Evolutionary conservation across 2,797 vertebrate species (phyloP), one percentile per base, ranked within the genome.

Genomic region (Premnoplex brunnescens): DNA sequence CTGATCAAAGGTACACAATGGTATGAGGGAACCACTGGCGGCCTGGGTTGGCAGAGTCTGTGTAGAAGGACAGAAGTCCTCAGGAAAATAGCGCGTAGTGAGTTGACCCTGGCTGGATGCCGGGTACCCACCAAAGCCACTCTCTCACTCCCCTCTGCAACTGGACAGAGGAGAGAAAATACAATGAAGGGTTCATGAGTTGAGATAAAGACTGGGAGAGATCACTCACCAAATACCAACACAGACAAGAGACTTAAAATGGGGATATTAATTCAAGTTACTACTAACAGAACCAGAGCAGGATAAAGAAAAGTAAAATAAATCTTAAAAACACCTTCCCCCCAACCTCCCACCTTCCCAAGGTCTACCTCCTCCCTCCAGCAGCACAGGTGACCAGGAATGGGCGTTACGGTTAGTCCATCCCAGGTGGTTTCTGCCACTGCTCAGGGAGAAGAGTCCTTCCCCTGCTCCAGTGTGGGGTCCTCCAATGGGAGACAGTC

Each of bases 1-100:
- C 18, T 17, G 14, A 51, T 3, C 0, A 0, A 77, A 84, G 20
- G 26, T 41, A 6, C 11, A 2, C 7, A 14, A 48, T 37, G 6
- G 3, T 9, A 27, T 19, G 43, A 79, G 56, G 23, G 48, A 74
- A 43, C 9, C 21, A 34, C 36, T 18, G 11, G 20, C 24, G 16
- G 54, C 37, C 68, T 48, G 34, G 8, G 14, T 6, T 56, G 39
- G 39, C 19, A n/a, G 30, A 59, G 8, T 39, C 30, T 0, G 0
- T 21, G 18, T 16, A 39, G 26, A 37, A 81, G 27, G 30, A 63
- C n/a, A 51, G 46, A 62, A 71, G 21, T 17, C 30, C 19, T 12
- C 28, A 63, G 46, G 23, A 79, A 79, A 83, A 85, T 3, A 93
- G 18, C 22, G 9, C 23, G 14, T 41, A 43, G 60, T 8, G 6